These are phyloP conservation scores for Homarus gammarus DNA, from an alignment of 2,888 invertebrate species.

Conservation along the genomic window DNA sequence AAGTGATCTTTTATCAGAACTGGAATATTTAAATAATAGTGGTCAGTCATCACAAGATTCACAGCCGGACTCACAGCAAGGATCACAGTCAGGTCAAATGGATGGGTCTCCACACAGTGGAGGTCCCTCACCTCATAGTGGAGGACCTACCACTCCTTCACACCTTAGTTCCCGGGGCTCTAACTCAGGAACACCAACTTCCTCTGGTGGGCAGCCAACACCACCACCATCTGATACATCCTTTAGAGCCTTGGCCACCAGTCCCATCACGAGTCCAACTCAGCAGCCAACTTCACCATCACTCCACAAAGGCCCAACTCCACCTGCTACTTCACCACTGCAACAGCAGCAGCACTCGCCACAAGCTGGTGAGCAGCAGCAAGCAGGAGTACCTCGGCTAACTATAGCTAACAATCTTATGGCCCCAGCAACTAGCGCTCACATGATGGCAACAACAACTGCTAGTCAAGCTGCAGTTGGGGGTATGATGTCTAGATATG, in stretches of 20 bases:
- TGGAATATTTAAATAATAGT: slow-evolving; percentile 74
- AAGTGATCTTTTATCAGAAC: slow-evolving; percentile 70
- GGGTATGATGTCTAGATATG: slow-evolving; percentile 65
- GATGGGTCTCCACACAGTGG: slow-evolving; percentile 70
- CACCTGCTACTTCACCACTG: slow-evolving; percentile 49
- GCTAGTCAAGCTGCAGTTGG: slow-evolving; percentile 53
- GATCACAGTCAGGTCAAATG: slow-evolving; percentile 52
- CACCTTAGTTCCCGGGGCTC: slow-evolving; percentile 70
- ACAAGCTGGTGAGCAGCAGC: slow-evolving; percentile 39
- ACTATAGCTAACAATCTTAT: slow-evolving; percentile 76
- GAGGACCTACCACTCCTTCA: slow-evolving; percentile 59
- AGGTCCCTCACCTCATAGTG: slow-evolving; percentile 62
- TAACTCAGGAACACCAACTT: slow-evolving; percentile 70
- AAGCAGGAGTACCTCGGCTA: slow-evolving; percentile 59
- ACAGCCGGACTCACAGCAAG: slow-evolving; percentile 37
- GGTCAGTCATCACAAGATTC: slow-evolving; percentile 56
- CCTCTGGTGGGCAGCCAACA: slow-evolving; percentile 73
- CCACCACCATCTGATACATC: slow-evolving; percentile 75
- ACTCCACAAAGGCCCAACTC: slow-evolving; percentile 55
- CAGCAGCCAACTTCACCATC: slow-evolving; percentile 61
- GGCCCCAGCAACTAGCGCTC: slow-evolving; percentile 66
- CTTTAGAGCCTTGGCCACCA: slow-evolving; percentile 74
- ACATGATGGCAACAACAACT: slow-evolving; percentile 52
- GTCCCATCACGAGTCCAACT: slow-evolving; percentile 69
- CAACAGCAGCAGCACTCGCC: slow-evolving; percentile 50